Conservation (phyloP, 1,140 invertebrate genomes). For the Cydia strobilella region DNA sequence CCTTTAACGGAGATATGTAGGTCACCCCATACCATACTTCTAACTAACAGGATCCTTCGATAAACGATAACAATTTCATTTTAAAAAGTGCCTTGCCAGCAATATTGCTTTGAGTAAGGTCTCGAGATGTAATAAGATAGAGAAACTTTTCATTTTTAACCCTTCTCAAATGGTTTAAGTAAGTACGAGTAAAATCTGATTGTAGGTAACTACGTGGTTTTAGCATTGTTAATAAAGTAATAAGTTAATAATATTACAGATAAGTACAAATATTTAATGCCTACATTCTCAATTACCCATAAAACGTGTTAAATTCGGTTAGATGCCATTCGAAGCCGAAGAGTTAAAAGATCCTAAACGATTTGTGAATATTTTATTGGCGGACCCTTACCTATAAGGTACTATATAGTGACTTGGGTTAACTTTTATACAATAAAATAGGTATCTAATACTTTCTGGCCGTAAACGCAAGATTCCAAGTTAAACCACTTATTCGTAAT, state of each 20-base stretch:
- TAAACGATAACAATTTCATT: constrained; percentile 46
- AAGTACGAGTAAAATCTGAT: not conserved
- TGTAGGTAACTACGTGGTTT: not conserved
- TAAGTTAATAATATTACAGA: not conserved
- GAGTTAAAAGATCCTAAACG: not conserved
- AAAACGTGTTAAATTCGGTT: not conserved
- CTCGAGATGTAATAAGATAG: constrained; percentile 14
- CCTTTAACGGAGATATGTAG: not conserved
- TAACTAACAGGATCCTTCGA: constrained; percentile 30
- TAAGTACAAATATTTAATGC: not conserved
- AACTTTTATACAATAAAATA: not conserved
- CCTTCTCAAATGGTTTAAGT: not conserved
- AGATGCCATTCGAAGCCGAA: not conserved
- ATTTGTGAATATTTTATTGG: not conserved
- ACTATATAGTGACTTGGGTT: not conserved
- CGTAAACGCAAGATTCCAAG: not conserved
- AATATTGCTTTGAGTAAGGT: constrained; percentile 35
- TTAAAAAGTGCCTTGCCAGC: constrained; percentile 41
- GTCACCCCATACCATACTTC: constrained; percentile 10
- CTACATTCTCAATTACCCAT: not conserved
- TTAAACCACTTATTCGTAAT: not conserved
- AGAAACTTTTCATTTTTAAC: constrained; percentile 6
- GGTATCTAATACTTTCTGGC: not conserved
- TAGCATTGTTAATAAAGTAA: not conserved
- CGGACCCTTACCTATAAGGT: not conserved